These are phyloP conservation scores for Hippoglossus hippoglossus DNA, from an alignment of 2,797 vertebrate genomes.

Conservation along the genomic window DNA sequence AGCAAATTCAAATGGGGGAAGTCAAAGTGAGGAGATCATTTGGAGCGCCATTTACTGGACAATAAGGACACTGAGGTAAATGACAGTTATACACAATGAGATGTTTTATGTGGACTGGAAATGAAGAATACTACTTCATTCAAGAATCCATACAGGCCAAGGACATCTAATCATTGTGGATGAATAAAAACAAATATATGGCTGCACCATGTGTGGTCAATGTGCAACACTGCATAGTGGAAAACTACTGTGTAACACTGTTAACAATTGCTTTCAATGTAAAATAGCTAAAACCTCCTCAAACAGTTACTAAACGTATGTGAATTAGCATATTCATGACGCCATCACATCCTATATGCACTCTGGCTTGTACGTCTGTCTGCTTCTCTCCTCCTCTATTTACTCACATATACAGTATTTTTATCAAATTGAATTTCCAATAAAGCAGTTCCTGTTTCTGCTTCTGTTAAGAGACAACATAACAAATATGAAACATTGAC, in stretches of 20 bases:
- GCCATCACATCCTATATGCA: background rate
- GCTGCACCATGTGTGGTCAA: background rate
- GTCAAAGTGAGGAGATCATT: slow-evolving; percentile 23
- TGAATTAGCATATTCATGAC: background rate
- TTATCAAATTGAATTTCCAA: background rate
- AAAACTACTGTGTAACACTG: background rate
- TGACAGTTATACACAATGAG: slow-evolving; percentile 15
- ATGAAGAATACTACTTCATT: slow-evolving; percentile 8
- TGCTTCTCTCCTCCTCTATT: background rate
- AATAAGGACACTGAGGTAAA: slow-evolving; percentile 26
- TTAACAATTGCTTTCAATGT: background rate
- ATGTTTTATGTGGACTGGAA: slow-evolving; percentile 19
- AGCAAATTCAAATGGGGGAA: slow-evolving; percentile 20
- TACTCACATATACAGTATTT: background rate
- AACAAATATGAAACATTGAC: background rate
- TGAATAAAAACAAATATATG: background rate
- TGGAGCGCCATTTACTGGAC: slow-evolving; percentile 20
- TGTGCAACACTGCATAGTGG: no score
- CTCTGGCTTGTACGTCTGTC: background rate
- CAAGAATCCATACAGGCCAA: slow-evolving; percentile 8
- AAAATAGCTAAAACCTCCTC: background rate
- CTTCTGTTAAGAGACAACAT: no score
- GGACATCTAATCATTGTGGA: slow-evolving; percentile 6
- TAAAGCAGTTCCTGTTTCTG: no score
- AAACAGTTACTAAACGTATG: background rate